A percentile compares a stretch with the other conserved stretches of the same genome.
phyloP scores from a whole-genome alignment of 2,113 vertebrate species.

The Carettochelys insculpta region DNA sequence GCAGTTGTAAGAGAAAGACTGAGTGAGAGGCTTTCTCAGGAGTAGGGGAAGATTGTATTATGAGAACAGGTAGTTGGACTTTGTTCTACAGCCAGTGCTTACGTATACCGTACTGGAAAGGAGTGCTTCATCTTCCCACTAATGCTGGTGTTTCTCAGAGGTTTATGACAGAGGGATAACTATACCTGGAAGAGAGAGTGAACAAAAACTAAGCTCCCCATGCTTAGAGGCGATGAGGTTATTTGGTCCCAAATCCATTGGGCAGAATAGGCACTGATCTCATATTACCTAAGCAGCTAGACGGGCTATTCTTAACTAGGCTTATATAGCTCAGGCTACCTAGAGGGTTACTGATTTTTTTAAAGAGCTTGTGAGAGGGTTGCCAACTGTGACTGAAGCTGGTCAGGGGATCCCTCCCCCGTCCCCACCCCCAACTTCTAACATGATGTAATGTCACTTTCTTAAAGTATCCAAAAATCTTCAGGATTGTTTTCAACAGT shows the following conservation, averaged over 20 bases:
- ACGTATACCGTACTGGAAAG: neutral
- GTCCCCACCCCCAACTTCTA: no score
- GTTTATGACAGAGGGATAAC: neutral
- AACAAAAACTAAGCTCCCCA: neutral
- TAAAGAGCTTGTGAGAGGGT: neutral
- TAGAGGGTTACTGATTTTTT: neutral
- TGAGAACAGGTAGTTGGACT: neutral
- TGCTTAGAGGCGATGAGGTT: neutral
- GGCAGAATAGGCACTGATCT: neutral
- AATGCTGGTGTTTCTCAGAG: slow-evolving; percentile 10
- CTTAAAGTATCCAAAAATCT: no score
- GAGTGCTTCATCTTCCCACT: neutral
- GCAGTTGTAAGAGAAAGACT: neutral
- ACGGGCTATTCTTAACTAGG: neutral
- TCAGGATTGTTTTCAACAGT: no score
- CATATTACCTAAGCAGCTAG: neutral
- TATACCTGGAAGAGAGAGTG: neutral
- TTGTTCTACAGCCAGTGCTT: neutral
- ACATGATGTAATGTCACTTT: no score
- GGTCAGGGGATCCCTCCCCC: no score
- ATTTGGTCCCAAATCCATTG: neutral
- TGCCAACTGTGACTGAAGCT: no score
- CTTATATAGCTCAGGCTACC: neutral
- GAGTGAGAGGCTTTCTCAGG: neutral
- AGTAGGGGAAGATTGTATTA: neutral